These are phyloP conservation scores for Drosophila borealis DNA, from an alignment of 2,888 invertebrate species.

Conservation along the genomic window DNA sequence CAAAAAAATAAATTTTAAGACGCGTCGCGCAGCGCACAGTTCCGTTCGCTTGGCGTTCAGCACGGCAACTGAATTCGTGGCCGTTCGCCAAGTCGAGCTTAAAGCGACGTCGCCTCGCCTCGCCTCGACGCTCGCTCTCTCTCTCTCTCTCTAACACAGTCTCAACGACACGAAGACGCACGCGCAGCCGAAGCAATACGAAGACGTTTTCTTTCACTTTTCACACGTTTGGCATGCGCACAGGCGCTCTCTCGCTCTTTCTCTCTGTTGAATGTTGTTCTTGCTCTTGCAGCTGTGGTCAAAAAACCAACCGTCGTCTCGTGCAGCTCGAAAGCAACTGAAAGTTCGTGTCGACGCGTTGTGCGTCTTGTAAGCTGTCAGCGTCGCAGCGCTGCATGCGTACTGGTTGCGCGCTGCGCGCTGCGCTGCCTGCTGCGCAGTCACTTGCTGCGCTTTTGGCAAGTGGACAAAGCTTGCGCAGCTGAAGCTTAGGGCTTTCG, in stretches of 20 bases:
- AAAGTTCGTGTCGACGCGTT: conserved; percentile 63
- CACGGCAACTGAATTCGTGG: conserved; percentile 59
- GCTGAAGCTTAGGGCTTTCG: conserved; percentile 48
- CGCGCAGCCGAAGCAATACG: conserved; percentile 21
- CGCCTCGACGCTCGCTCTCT: neutral
- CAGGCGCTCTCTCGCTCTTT: conserved; percentile 14
- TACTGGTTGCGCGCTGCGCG: conserved; percentile 10
- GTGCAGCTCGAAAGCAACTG: conserved; percentile 77
- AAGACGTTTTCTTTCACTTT: conserved; percentile 69
- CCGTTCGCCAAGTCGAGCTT: conserved; percentile 41
- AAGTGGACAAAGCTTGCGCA: conserved; percentile 59
- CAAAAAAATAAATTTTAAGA: conserved; percentile 15
- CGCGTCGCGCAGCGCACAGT: conserved; percentile 51
- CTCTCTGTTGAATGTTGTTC: conserved; percentile 11
- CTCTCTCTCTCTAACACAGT: neutral
- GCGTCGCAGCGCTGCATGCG: conserved; percentile 44
- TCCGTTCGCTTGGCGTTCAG: conserved; percentile 66
- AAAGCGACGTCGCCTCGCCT: conserved; percentile 32
- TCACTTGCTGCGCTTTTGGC: conserved; percentile 71
- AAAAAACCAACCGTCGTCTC: conserved; percentile 64
- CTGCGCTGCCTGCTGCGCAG: conserved; percentile 16
- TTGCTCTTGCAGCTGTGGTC: conserved; percentile 4
- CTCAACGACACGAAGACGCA: conserved; percentile 17
- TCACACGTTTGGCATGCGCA: conserved; percentile 43
- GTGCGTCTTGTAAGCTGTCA: conserved; percentile 73